phyloP scores from a whole-genome alignment of 2,888 invertebrate genomes.

The Limnephilus rhombicus region DNA sequence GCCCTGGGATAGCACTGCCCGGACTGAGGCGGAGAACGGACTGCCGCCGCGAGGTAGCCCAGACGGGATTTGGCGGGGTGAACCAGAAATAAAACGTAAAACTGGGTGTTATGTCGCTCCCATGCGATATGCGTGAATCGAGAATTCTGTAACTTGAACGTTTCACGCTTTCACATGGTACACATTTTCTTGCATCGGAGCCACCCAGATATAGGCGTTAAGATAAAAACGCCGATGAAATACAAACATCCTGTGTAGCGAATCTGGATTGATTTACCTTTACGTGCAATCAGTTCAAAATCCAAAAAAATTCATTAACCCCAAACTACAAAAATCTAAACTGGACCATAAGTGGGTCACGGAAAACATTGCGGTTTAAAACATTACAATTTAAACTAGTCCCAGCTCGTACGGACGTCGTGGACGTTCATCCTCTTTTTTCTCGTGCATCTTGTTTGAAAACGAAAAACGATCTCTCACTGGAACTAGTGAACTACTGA shows the following conservation, averaged over 20 bases:
- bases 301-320: neutral
- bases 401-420: too few relatives aligned
- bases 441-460: too few relatives aligned
- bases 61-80: constrained; percentile 46
- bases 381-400: too few relatives aligned
- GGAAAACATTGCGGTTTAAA: neutral
- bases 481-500: too few relatives aligned
- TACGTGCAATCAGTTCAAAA: neutral
- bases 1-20: constrained; percentile 83
- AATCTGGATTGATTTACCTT: neutral
- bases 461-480: too few relatives aligned
- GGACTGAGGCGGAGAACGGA: constrained; percentile 79
- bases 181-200: constrained; percentile 53
- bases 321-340: neutral
- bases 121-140: constrained; percentile 59
- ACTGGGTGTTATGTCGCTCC: constrained; percentile 59
- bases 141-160: constrained; percentile 65
- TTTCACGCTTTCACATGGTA: constrained; percentile 56
- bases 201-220: constrained; percentile 57
- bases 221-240: constrained; percentile 37
- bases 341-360: neutral
- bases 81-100: constrained; percentile 64
- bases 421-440: too few relatives aligned
- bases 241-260: neutral
- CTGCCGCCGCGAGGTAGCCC: constrained; percentile 72